phyloP scores from a whole-genome alignment of 2,797 vertebrate species.

The Sylvilagus floridanus region DNA sequence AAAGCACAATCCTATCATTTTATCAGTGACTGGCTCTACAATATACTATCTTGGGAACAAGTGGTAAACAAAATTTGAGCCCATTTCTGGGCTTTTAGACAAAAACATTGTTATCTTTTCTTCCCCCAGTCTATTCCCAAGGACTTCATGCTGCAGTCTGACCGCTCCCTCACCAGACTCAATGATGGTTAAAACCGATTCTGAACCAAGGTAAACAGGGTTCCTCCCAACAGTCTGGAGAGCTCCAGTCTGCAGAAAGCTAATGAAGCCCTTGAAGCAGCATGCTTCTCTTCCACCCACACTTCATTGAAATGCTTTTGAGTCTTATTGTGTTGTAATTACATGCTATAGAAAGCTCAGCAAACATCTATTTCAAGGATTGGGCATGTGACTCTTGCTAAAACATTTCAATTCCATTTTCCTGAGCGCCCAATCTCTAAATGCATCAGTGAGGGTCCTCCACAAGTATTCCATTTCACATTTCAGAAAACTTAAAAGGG shows the following conservation, averaged over 20 bases:
- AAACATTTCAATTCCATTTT: constrained; percentile 78
- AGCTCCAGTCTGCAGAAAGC: constrained; percentile 11
- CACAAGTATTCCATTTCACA: constrained; percentile 71
- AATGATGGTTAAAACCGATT: constrained; percentile 47
- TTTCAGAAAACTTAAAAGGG: constrained; percentile 59
- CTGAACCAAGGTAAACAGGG: constrained; percentile 56
- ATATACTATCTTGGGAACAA: constrained; percentile 16
- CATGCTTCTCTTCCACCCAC: constrained; percentile 67
- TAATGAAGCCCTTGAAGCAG: constrained; percentile 73
- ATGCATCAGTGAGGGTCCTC: constrained; percentile 72
- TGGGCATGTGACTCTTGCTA: constrained; percentile 71
- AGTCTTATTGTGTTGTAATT: constrained; percentile 71
- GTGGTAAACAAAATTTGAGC: constrained; percentile 23
- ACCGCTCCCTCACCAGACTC: not conserved
- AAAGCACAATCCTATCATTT: constrained; percentile 2
- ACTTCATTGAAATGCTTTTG: constrained; percentile 78
- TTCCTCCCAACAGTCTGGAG: constrained; percentile 26
- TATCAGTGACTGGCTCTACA: not conserved
- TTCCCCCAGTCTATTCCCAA: not conserved
- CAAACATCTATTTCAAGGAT: constrained; percentile 77
- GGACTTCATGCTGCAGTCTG: constrained; percentile 1
- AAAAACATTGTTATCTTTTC: constrained; percentile 36
- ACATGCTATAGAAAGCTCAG: constrained; percentile 61
- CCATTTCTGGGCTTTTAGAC: constrained; percentile 42
- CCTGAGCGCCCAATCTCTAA: constrained; percentile 67